phyloP scores from a whole-genome alignment of 2,113 vertebrate genomes.

The Fulica atra region DNA sequence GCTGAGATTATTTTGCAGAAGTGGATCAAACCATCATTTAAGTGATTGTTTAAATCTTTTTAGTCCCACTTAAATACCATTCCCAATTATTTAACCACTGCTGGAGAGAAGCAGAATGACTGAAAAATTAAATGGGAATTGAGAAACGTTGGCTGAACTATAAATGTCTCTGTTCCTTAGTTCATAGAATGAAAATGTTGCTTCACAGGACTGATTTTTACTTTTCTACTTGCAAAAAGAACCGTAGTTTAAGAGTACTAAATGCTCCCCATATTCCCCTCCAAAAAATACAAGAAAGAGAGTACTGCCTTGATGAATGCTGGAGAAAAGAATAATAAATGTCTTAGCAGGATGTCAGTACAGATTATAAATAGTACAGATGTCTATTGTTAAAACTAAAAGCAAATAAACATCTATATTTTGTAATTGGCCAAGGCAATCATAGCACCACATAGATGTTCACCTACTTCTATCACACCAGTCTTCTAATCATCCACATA shows the following conservation, averaged over 20 bases:
- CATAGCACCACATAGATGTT: background rate
- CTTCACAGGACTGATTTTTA: background rate
- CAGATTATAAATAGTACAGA: background rate
- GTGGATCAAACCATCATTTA: background rate
- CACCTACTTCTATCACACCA: background rate
- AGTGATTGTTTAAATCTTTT: background rate
- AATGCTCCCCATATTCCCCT: background rate
- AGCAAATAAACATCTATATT: background rate
- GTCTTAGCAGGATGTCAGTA: background rate
- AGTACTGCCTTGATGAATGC: background rate
- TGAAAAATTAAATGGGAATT: background rate
- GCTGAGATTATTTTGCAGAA: background rate
- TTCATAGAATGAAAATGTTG: background rate
- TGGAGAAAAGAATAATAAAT: background rate
- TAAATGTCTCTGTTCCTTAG: background rate
- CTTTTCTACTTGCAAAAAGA: background rate
- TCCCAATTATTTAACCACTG: background rate
- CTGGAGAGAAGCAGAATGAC: background rate
- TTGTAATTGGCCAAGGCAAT: background rate
- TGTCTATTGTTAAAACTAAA: background rate
- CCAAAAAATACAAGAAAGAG: background rate
- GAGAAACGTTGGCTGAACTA: background rate
- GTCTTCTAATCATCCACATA: background rate
- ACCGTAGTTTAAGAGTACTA: background rate
- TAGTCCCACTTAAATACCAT: background rate